Evolutionary conservation across 2,888 invertebrate species (phyloP).

Genomic region (Dorcus hopei): DNA sequence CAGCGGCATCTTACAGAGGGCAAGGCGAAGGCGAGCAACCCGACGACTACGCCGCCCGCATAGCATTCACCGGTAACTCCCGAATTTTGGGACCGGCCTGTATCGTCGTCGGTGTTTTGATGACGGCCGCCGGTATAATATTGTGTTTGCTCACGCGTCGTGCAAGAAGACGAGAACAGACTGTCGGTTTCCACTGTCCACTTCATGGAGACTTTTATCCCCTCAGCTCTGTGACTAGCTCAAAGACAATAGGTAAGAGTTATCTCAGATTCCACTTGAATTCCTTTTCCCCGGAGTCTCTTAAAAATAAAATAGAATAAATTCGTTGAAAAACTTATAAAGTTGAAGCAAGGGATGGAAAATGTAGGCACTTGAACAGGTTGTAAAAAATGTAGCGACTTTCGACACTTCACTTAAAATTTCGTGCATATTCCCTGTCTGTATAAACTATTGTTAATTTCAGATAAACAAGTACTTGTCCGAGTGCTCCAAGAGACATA

Average conservation of each 20-base stretch:
- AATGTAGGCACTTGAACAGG: no score
- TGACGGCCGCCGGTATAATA: constrained; percentile 65
- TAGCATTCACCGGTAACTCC: constrained; percentile 72
- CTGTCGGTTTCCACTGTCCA: constrained; percentile 74
- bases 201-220: constrained; percentile 77
- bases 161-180: constrained; percentile 63
- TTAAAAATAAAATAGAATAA: no score
- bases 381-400: no score
- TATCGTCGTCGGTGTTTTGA: constrained; percentile 69
- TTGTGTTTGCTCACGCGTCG: constrained; percentile 66
- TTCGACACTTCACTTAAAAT: no score
- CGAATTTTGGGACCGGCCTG: constrained; percentile 70
- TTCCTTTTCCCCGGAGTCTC: no score
- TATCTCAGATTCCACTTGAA: background rate
- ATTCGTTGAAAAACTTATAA: no score
- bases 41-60: constrained; percentile 67
- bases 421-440: no score
- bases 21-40: constrained; percentile 70
- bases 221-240: constrained; percentile 61
- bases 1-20: constrained; percentile 72
- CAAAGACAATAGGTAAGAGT: constrained; percentile 44
- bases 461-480: no score
- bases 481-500: no score
- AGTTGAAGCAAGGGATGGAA: no score
- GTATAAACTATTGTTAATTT: no score